Conservation (phyloP, 2,888 invertebrate genomes). For the Xanthorhoe spadicearia region DNA sequence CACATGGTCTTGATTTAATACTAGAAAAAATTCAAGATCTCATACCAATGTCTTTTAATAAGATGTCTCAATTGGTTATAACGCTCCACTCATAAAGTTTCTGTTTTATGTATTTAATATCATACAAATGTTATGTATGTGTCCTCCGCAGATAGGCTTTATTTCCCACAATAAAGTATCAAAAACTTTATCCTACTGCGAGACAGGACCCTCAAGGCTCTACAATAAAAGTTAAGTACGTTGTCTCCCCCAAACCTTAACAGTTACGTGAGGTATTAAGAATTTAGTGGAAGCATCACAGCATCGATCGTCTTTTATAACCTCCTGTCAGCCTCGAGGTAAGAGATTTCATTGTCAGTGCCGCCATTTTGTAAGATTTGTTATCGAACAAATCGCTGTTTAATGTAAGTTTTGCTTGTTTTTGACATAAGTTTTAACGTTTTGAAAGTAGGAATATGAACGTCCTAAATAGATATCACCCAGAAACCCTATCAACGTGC, state of each 20-base stretch:
- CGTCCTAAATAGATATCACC: too few species aligned
- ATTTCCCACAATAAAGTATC: not conserved
- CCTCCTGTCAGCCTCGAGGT: constrained; percentile 49
- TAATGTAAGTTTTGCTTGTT: too few species aligned
- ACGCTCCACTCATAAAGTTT: too few species aligned
- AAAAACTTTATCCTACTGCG: constrained; percentile 9
- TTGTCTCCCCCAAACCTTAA: constrained; percentile 70
- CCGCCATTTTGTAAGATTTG: constrained; percentile 25
- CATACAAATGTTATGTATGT: too few species aligned
- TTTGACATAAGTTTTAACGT: too few species aligned
- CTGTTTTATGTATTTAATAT: too few species aligned
- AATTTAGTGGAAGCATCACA: constrained; percentile 74
- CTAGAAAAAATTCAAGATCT: not conserved
- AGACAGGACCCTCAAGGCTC: constrained; percentile 52
- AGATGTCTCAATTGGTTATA: too few species aligned
- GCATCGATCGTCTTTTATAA: constrained; percentile 57
- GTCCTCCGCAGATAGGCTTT: constrained; percentile 11
- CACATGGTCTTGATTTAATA: too few species aligned
- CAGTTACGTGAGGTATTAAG: constrained; percentile 84
- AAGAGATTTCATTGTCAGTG: constrained; percentile 44
- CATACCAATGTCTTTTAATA: not conserved
- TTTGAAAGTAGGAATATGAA: too few species aligned
- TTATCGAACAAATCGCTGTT: too few species aligned
- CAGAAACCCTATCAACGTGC: too few species aligned
- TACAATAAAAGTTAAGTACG: constrained; percentile 80